Percentiles rank a stretch among this genome's conserved stretches.
Conservation (phyloP, 2,797 vertebrate species). For the Trachurus trachurus region DNA sequence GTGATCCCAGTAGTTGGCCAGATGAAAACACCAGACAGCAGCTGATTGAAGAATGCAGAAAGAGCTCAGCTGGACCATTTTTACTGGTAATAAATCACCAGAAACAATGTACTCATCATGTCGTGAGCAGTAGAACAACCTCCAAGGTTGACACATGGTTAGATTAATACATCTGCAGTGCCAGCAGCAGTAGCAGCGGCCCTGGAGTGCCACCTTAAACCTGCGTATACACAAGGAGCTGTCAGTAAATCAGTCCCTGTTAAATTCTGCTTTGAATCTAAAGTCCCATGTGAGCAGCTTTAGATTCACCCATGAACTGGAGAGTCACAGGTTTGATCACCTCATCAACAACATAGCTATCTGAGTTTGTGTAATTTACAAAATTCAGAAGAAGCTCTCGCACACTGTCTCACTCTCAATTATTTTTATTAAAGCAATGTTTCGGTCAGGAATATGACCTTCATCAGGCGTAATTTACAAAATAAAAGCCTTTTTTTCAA, state of each 20-base stretch:
- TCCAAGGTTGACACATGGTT: neutral
- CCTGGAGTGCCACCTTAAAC: neutral
- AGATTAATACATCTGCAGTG: neutral
- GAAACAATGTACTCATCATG: neutral
- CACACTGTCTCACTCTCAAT: too few relatives aligned
- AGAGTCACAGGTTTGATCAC: neutral
- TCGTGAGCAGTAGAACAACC: neutral
- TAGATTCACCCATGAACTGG: neutral
- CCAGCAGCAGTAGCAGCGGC: neutral
- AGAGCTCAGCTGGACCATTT: constrained; percentile 83
- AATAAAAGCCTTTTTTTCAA: too few relatives aligned
- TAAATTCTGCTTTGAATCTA: neutral
- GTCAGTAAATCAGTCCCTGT: neutral
- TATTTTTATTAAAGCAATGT: too few relatives aligned
- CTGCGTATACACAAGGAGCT: neutral
- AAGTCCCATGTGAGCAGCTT: neutral
- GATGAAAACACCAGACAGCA: constrained; percentile 77
- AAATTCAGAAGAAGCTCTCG: too few relatives aligned
- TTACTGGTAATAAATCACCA: constrained; percentile 80
- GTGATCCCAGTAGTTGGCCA: constrained; percentile 75
- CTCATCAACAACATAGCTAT: neutral
- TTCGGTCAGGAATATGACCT: too few relatives aligned
- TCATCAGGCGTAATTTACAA: neutral
- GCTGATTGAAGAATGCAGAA: constrained; percentile 84
- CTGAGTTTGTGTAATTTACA: neutral